Base-by-base conservation (phyloP, 2,113 vertebrate species). In the Antigone vipio region DNA sequence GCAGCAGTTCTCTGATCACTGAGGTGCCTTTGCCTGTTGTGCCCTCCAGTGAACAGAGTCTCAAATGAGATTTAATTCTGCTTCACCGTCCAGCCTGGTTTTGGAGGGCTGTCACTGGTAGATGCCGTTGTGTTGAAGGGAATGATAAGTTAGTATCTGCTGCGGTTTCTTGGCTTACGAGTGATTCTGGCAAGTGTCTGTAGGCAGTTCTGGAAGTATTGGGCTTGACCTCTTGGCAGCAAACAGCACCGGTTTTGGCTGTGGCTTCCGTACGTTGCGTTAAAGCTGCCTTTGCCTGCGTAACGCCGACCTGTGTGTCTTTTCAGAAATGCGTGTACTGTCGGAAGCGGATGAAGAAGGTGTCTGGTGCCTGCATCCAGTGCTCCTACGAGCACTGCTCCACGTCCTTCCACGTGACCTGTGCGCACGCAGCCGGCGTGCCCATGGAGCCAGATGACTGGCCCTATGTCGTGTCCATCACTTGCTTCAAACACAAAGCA, bases 371-470 rank as follows among this genome's bases (percentile, higher is more conserved):
- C 68, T 99, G 99, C 90, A 98, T 99, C 95, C 99, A 99, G 96
- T 99, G 99, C 91, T 99, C 99, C 4, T 97, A 96, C 0, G 98
- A 99, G 91, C 98, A 98, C 95, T 99, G 99, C 78, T 99, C 99
- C 97, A 99, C 99, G 0, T 99, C 99, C 60, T 99, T 99, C 98
- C 99, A 99, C 4, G 99, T 99, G 75, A 99, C 99, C 84, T 99
- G 99, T 0, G 99, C 99, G 0, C 99, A 99, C 24, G 99, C 99
- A 0, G 99, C 99, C 0, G 99, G 99, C 0, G 99, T 99, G 12
- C 97, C 98, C 92, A 99, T 99, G 98, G 99, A 98, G 78, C 99
- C 99, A 0, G 99, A 99, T 0, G 99, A 99, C 96, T 99, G 99
- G 99, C 99, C 99, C 35, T 99, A 99, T 0, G 98, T 99, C 2